Evolutionary conservation across 2,888 invertebrate genomes (phyloP).

Genomic region (Hartigia nigra): DNA sequence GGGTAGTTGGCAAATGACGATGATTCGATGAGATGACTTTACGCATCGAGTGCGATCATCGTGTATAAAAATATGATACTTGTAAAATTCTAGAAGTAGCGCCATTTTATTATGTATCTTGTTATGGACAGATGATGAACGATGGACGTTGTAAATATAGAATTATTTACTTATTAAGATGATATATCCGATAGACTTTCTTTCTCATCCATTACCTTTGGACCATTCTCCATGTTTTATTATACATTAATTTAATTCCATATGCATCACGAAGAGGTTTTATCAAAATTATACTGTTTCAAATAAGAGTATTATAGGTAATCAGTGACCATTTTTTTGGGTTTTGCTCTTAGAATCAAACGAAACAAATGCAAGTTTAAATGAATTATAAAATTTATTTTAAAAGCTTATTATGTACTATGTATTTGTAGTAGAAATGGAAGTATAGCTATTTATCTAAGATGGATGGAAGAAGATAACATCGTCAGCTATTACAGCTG

Average conservation of each 20-base stretch:
- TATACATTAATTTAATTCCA: not conserved
- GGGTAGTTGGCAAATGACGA: not conserved
- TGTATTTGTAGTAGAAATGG: not conserved
- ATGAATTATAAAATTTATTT: not conserved
- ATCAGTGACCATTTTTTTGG: not conserved
- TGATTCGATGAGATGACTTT: not conserved
- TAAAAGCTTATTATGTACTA: not conserved
- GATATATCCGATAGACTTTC: slow-evolving; percentile 12
- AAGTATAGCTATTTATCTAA: not conserved
- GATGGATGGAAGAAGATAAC: slow-evolving; percentile 79
- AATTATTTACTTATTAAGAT: slow-evolving; percentile 63
- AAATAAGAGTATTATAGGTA: not conserved
- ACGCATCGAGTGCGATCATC: slow-evolving; percentile 29
- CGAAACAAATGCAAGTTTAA: not conserved
- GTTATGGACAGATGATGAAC: slow-evolving; percentile 58
- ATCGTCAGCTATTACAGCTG: slow-evolving; percentile 88
- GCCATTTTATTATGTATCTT: slow-evolving; percentile 63
- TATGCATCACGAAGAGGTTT: not conserved
- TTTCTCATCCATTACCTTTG: not conserved
- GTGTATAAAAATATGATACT: slow-evolving; percentile 53
- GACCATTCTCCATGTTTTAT: not conserved
- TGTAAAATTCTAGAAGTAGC: slow-evolving; percentile 63
- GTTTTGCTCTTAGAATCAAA: not conserved
- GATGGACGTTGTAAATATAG: slow-evolving; percentile 63
- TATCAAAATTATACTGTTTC: not conserved